Conservation (phyloP, 2,113 vertebrate species). For the Stictonetta naevosa region DNA sequence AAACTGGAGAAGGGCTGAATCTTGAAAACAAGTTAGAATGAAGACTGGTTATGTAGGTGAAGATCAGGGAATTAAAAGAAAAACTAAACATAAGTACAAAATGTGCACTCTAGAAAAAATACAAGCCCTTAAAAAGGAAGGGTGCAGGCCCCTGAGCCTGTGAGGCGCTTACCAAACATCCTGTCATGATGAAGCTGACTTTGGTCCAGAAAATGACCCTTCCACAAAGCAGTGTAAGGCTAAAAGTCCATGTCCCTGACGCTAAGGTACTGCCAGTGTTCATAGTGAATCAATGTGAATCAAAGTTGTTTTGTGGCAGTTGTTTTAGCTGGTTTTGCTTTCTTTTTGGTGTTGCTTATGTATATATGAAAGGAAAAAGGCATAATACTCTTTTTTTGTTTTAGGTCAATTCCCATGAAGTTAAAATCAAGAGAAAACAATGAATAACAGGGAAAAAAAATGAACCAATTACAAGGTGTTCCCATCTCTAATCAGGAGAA, state of each 20-base stretch:
- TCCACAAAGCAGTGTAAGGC: not conserved
- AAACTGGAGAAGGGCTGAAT: not conserved
- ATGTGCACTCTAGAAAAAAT: not conserved
- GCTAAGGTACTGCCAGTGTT: not conserved
- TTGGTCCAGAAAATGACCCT: not conserved
- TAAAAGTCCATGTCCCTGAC: not conserved
- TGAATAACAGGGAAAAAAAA: not conserved
- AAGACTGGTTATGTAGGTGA: not conserved
- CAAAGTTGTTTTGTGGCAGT: not conserved
- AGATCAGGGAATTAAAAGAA: not conserved
- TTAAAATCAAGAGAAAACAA: not conserved
- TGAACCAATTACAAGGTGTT: not conserved
- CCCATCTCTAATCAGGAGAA: not conserved
- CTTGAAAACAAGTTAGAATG: not conserved
- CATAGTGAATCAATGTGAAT: not conserved
- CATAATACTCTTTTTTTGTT: not conserved
- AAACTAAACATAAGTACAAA: not conserved
- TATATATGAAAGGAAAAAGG: not conserved
- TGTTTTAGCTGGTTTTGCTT: not conserved
- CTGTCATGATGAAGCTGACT: not conserved
- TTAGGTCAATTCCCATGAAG: not conserved
- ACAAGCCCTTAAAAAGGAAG: not conserved
- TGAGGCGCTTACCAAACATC: not conserved
- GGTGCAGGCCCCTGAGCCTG: not conserved
- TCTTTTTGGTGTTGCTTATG: not conserved